Conservation (phyloP, 2,113 vertebrate genomes). For the Entomyzon cyanotis region DNA sequence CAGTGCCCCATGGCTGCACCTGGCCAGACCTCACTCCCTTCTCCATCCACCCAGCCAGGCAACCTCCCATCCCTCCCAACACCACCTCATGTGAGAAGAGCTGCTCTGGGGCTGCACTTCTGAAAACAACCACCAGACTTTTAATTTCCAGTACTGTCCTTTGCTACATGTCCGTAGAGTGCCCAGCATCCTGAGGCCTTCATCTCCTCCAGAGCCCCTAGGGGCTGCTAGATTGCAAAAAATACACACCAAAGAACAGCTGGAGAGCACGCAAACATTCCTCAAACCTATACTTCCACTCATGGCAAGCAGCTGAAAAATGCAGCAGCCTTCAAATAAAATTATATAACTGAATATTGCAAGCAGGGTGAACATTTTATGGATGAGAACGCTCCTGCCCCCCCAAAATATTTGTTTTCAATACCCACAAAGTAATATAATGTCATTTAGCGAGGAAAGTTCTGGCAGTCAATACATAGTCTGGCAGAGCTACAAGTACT, state of each 20-base stretch:
- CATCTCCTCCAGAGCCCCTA: constrained; percentile 1
- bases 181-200: not conserved
- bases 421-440: constrained; percentile 42
- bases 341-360: not conserved
- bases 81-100: accelerated
- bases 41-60: not conserved
- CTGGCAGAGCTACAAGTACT: constrained; percentile 54
- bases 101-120: not conserved
- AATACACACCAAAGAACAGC: not conserved
- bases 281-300: not conserved
- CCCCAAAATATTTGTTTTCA: constrained; percentile 57
- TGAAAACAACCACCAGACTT: not conserved
- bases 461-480: not conserved
- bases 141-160: not conserved
- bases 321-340: not conserved
- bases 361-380: not conserved
- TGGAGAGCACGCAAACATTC: not conserved
- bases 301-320: not conserved
- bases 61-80: not conserved
- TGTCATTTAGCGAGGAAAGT: constrained; percentile 45
- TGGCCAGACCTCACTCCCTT: not conserved
- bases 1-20: not conserved
- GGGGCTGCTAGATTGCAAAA: constrained; percentile 41
- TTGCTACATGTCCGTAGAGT: accelerated
- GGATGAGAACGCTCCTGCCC: constrained; percentile 21